A percentile compares a stretch with the other conserved stretches of the same genome.
Conservation (phyloP, 2,113 vertebrate species). For the Anhinga anhinga region DNA sequence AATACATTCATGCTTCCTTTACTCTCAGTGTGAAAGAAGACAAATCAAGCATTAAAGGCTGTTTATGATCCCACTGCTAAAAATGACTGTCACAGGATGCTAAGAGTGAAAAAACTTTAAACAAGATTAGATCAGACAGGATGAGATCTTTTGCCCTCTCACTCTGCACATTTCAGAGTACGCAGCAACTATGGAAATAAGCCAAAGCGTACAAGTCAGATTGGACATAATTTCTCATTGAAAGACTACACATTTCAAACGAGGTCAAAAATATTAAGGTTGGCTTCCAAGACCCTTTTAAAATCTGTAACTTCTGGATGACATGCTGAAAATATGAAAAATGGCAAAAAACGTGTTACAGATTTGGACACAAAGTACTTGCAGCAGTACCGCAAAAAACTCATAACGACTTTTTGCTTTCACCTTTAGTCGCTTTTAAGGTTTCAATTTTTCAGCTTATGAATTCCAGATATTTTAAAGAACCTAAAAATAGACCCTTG, state of each 20-base stretch:
- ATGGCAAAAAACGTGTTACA: not conserved
- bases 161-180: not conserved
- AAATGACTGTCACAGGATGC: slow-evolving; percentile 10
- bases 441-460: not conserved
- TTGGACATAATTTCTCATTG: not conserved
- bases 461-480: not conserved
- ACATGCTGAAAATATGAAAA: not conserved
- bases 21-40: not conserved
- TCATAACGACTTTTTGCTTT: not conserved
- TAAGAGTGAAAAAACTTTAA: not conserved
- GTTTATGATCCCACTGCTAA: not conserved
- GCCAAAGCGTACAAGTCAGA: not conserved
- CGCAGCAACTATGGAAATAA: not conserved
- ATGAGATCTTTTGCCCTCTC: not conserved
- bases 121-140: slow-evolving; percentile 18
- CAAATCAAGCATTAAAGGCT: not conserved
- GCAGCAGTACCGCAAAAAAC: not conserved
- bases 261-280: not conserved
- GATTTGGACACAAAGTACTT: not conserved
- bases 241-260: not conserved
- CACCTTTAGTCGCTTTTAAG: not conserved
- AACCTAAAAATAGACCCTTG: not conserved
- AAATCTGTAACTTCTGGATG: not conserved
- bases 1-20: not conserved
- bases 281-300: not conserved